Evolutionary conservation across 1,140 invertebrate species (phyloP), one percentile per base, ranked within the genome.

Genomic region (Drosophila truncata): DNA sequence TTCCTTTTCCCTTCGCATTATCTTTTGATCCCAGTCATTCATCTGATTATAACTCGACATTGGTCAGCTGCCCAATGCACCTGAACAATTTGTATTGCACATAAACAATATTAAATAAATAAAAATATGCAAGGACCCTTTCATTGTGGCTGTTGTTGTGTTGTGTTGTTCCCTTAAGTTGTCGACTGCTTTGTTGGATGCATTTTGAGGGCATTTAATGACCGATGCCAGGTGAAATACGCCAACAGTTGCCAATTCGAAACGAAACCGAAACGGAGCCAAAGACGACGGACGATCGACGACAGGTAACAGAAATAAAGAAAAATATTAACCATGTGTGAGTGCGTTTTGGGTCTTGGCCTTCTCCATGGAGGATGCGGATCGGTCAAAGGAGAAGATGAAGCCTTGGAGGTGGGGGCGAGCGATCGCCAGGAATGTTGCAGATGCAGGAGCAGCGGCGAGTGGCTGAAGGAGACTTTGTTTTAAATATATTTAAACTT

Each of bases 401-500:
- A 23, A 52, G 37, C 16, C 3, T 5, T 42, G 16, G 79, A 65
- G 80, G 67, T 74, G 83, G 76, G 72, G 60, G 75, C 75, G 74
- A 81, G 75, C 80, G 82, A 85, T 86, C 84, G 83, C 76, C 83
- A 74, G 83, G 83, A 87, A 87, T 87, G 84, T 74, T 77, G 73
- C 50, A 85, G 78, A 60, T 74, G 75, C 55, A 52, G 65, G 66
- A 61, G 59, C 23, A 49, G 29, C 50, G 29, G 29, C 8, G 25
- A 64, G 33, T 49, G 41, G 55, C 41, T 59, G 54, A 44, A 50
- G 61, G 70, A 80, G 84, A 87, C 84, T 88, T 87, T 88, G 84
- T 90, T 87, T 87, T 87, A 87, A 87, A 87, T 87, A 87, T 87
- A 87, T 87, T 87, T 87, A 88, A 87, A 87, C 85, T 84, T 86